Evolutionary conservation across 2,888 invertebrate genomes (phyloP), one percentile per base, ranked within the genome.

Genomic region (Lordiphosa fenestrarum): DNA sequence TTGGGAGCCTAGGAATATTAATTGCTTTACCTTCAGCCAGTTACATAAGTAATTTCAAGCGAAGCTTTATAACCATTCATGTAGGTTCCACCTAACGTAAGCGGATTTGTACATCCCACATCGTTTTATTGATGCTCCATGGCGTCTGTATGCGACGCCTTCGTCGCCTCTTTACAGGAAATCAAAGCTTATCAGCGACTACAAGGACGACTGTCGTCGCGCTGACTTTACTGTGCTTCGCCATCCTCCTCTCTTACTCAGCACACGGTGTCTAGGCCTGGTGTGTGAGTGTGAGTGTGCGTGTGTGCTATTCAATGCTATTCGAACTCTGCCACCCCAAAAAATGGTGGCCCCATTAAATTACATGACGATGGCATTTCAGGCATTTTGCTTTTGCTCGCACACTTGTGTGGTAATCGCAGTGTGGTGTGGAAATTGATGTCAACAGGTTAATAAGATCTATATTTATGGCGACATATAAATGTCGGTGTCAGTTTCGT

Each of bases 361-460:
- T 68, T 58, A 67, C 63, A 68, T 55, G 58, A 63, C 58, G 68
- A 54, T 68, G 61, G 65, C 66, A 66, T 59, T 65, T 64, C 53
- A 12, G 59, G 65, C 50, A 49, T 66, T 66, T 33, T 53, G 59
- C 44, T 48, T 64, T 55, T 59, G 5, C 12, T 41, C 42, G 23
- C 39, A 40, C 40, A 56, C 48, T 47, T 36, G 53, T 59, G 53
- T 49, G 50, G 59, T 54, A 59, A 65, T 66, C 65, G 65, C 65
- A 59, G 30, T 35, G 39, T 65, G 39, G 53, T 59, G 59, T 66
- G 52, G 66, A 66, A 66, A 66, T 66, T 66, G 65, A 66, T 66
- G 66, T 66, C 66, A 66, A 65, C 66, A 66, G 66, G 66, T 66
- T 66, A 66, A 66, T 66, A 66, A 65, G 66, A 66, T 66, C 65